phyloP scores from a whole-genome alignment of 2,797 vertebrate species.

The Pseudochaenichthys georgianus region DNA sequence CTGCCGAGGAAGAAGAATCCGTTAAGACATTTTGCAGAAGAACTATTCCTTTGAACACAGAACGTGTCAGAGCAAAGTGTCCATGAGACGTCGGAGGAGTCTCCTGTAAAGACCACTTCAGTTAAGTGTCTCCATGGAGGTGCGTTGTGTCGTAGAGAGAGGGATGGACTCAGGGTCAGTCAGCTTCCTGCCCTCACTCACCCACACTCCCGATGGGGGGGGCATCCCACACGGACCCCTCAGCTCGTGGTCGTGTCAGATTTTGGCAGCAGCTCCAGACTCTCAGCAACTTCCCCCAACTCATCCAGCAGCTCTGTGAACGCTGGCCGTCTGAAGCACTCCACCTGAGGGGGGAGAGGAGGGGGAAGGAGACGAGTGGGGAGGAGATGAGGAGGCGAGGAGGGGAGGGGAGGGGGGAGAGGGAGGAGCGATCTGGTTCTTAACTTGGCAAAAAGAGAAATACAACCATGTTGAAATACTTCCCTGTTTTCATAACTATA shows the following conservation, averaged over 20 bases:
- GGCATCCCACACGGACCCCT: conserved; percentile 28
- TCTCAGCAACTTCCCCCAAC: conserved; percentile 85
- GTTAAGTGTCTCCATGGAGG: neutral
- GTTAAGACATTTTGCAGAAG: conserved; percentile 11
- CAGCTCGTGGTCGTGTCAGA: conserved; percentile 77
- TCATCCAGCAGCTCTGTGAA: conserved; percentile 90
- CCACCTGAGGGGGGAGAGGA: conserved; percentile 76
- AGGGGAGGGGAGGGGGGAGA: neutral
- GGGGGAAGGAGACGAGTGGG: neutral
- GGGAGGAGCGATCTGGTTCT: neutral
- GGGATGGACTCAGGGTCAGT: conserved; percentile 20
- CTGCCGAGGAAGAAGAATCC: conserved; percentile 13
- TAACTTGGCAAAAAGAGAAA: neutral
- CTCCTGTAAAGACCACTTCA: conserved; percentile 7
- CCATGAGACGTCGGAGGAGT: conserved; percentile 14
- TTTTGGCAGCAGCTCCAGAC: conserved; percentile 77
- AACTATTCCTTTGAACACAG: conserved; percentile 34
- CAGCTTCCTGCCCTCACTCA: conserved; percentile 40
- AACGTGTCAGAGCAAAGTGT: conserved; percentile 31
- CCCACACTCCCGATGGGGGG: neutral
- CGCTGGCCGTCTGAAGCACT: conserved; percentile 88
- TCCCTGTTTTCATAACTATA: too few species aligned
- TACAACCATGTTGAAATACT: too few species aligned
- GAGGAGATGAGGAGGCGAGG: fast-evolving
- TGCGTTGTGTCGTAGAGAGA: conserved; percentile 12